Base-by-base conservation (phyloP, 2,888 invertebrate genomes). In the Notodonta dromedarius region DNA sequence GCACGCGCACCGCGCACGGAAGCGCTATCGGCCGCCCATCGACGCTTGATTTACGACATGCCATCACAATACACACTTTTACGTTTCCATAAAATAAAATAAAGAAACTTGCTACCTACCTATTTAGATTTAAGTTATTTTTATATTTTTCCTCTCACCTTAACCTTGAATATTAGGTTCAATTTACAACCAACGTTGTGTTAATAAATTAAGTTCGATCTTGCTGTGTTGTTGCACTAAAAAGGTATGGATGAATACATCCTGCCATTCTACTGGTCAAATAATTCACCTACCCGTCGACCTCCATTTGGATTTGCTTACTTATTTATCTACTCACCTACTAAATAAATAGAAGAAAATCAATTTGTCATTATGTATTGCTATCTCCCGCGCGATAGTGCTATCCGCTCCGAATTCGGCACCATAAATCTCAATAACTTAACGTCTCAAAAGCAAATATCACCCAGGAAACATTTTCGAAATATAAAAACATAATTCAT, bases 21-120 rank as follows among this genome's bases (percentile, higher is more conserved):
- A 86, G 85, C 87, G 82, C 85, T 89, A 90, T 90, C 91, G 79
- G 77, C 78, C 85, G 83, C 84, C 86, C 88, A 91, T 90, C 90
- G 84, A 67, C 70, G 64, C 66, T 79, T 89, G 91, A 91, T 91
- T 91, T 91, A 92, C 87, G 85, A 80, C 80, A 79, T 76, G 77
- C 83, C 83, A 79, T 79, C 84, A 77, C 80, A 80, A 79, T 78
- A 87, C 84, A 88, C 85, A 83, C 80, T 77, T 78, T 77, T 71
- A 73, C 76, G 76, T 77, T 78, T 78, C 70, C 76, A 78, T 73
- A 70, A 74, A 74, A 70, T 65, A 74, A 72, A 65, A 73, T 71
- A 67, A 78, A 73, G 67, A 67, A 14, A 40, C 39, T 12, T 39
- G 40, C 55, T 55, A 40, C 52, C 52, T 35, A 52, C 51, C 32